Conservation (phyloP, 37 sponge, comb jelly and placozoan genomes). For the Hormiphora californensis region DNA sequence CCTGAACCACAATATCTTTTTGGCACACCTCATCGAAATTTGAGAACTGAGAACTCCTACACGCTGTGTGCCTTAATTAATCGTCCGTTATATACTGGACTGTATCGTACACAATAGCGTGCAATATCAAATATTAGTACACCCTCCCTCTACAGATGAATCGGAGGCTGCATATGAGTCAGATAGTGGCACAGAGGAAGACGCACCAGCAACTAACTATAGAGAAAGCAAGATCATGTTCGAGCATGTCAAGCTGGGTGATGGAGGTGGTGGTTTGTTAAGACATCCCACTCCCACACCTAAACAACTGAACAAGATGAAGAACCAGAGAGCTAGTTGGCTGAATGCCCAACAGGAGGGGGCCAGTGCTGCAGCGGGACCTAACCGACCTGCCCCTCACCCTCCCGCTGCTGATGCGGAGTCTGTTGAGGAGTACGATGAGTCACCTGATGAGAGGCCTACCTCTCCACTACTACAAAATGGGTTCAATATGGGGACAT, state of each 20-base stretch:
- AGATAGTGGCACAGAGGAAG: constrained; percentile 37
- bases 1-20: too few relatives aligned
- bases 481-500: constrained; percentile 23
- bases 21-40: too few relatives aligned
- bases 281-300: constrained; percentile 45
- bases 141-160: too few relatives aligned
- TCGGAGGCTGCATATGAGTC: too few relatives aligned
- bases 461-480: constrained; percentile 33
- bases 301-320: constrained; percentile 37
- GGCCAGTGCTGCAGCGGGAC: not conserved
- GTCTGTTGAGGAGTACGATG: not conserved
- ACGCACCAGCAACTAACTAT: constrained; percentile 20
- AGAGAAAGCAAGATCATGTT: constrained; percentile 47
- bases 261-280: not conserved
- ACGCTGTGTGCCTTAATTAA: too few relatives aligned
- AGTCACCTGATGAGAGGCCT: not conserved
- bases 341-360: constrained; percentile 35
- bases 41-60: too few relatives aligned
- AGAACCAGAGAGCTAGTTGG: not conserved
- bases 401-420: not conserved
- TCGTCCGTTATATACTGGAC: too few relatives aligned
- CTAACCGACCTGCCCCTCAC: not conserved
- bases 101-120: too few relatives aligned
- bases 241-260: not conserved
- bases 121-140: too few relatives aligned